Conservation (phyloP, 2,113 vertebrate genomes). For the Suncus etruscus region DNA sequence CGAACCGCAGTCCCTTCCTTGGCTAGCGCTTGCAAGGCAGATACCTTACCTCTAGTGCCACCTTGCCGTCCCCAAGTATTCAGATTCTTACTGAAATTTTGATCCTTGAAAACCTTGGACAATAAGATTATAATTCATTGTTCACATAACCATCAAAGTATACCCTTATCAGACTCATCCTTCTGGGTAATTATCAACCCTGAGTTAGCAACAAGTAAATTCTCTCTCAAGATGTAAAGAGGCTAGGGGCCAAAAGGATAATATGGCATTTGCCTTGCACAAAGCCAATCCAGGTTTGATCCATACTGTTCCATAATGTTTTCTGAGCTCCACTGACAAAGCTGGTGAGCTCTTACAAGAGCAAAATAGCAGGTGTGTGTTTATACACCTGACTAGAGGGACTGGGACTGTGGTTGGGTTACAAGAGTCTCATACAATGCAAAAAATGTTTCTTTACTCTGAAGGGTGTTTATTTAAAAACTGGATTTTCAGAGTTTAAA, state of each 20-base stretch:
- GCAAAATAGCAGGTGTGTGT: background rate
- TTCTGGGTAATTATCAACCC: too few species aligned
- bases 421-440: background rate
- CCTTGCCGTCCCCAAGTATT: too few species aligned
- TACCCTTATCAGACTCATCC: background rate
- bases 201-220: background rate
- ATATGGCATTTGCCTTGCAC: too few species aligned
- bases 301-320: too few species aligned
- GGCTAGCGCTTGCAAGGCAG: too few species aligned
- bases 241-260: too few species aligned
- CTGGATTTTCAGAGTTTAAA: slow-evolving; percentile 59
- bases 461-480: slow-evolving; percentile 59
- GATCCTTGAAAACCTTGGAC: background rate
- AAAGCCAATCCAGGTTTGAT: too few species aligned
- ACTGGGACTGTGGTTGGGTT: background rate
- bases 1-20: too few species aligned
- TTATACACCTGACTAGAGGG: background rate
- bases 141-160: background rate
- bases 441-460: slow-evolving; percentile 32
- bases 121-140: background rate
- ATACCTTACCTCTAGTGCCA: too few species aligned
- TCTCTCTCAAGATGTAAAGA: background rate
- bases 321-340: background rate
- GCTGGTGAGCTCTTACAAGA: background rate
- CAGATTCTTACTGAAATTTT: background rate